A percentile compares a stretch with the other conserved stretches of the same genome.
These are phyloP conservation scores for Rhinogobius similis DNA, from an alignment of 2,113 vertebrate species.

Conservation along the genomic window DNA sequence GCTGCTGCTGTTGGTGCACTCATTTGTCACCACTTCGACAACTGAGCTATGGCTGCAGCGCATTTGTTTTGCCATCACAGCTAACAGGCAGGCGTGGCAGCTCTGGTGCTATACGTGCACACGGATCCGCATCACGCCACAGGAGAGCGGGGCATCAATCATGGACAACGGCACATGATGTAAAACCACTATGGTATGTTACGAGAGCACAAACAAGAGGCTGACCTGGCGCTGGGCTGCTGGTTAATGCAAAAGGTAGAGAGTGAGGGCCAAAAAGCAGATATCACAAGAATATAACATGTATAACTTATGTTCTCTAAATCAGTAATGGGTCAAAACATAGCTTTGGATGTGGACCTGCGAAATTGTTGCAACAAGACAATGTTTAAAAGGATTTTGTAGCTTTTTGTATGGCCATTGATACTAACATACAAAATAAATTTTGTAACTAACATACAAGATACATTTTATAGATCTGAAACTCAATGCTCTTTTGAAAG, in stretches of 20 bases:
- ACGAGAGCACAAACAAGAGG: neutral
- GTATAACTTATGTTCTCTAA: too few relatives aligned
- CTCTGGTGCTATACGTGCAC: conserved; percentile 46
- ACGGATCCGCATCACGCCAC: conserved; percentile 35
- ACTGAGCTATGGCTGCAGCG: conserved; percentile 74
- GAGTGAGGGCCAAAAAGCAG: neutral
- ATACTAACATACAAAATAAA: neutral
- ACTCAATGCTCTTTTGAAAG: too few relatives aligned
- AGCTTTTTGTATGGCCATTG: neutral
- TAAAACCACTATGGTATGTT: conserved; percentile 36
- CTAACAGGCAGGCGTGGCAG: conserved; percentile 52
- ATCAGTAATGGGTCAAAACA: too few relatives aligned
- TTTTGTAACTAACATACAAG: neutral
- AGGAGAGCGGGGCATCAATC: conserved; percentile 57
- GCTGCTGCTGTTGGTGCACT: conserved; percentile 56
- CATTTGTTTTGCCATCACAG: conserved; percentile 72
- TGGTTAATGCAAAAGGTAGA: conserved; percentile 17
- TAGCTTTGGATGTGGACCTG: neutral
- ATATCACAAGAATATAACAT: conserved; percentile 2
- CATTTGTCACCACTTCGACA: conserved; percentile 76
- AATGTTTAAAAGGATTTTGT: neutral
- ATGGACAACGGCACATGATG: conserved; percentile 25
- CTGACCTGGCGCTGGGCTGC: conserved; percentile 26
- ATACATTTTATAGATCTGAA: too few relatives aligned
- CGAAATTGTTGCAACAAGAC: neutral